Evolutionary conservation across 2,797 vertebrate genomes (phyloP).

Genomic region (Pangasius mekongensis): DNA sequence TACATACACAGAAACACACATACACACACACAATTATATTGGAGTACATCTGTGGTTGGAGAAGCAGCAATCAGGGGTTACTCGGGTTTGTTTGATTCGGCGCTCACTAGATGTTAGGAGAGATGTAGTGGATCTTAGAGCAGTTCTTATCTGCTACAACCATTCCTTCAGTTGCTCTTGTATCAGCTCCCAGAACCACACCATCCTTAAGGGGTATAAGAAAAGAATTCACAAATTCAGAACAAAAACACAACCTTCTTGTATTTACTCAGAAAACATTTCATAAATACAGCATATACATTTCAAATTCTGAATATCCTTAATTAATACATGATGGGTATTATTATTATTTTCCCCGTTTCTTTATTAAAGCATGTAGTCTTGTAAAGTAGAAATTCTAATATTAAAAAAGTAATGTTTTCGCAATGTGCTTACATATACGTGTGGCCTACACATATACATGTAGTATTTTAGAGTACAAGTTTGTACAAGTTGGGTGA

Average conservation of each 20-base stretch:
- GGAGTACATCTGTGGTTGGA: not conserved
- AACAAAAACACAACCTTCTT: not conserved
- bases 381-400: not conserved
- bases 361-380: not conserved
- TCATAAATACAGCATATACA: not conserved
- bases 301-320: not conserved
- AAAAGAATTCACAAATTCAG: not conserved
- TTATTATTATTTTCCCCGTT: not conserved
- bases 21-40: not conserved
- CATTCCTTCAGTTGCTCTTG: slow-evolving; percentile 95
- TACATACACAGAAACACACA: slow-evolving; percentile 62
- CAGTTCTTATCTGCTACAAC: slow-evolving; percentile 98
- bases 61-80: not conserved
- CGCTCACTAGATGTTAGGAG: slow-evolving; percentile 96
- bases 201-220: slow-evolving; percentile 77
- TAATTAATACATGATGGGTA: not conserved
- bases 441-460: not conserved
- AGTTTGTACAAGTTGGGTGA: not conserved
- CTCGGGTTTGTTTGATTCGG: not conserved
- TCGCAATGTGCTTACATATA: not conserved
- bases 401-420: not conserved
- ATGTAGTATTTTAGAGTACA: not conserved
- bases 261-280: not conserved
- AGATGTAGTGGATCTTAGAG: slow-evolving; percentile 97
- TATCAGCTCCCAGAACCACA: slow-evolving; percentile 90